These are phyloP conservation scores for Laupala kohalensis DNA, from an alignment of 1,140 invertebrate species.

Conservation along the genomic window DNA sequence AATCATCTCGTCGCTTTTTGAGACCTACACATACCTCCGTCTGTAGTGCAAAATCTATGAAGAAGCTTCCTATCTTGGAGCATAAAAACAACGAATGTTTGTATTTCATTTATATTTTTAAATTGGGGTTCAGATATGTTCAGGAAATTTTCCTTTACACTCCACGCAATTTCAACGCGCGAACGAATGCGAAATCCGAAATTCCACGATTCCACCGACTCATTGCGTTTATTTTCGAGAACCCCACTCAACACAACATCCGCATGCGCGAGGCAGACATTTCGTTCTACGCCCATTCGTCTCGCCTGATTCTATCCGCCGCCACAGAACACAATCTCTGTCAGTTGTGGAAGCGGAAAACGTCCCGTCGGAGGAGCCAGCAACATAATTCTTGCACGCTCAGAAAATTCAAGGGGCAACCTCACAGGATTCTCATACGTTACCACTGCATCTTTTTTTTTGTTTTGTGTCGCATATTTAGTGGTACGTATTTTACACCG, in stretches of 20 bases:
- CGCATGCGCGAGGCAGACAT: not conserved
- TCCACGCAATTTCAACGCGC: too few species aligned
- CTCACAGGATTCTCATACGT: not conserved
- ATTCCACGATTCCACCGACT: too few species aligned
- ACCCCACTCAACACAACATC: not conserved
- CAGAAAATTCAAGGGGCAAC: not conserved
- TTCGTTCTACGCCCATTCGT: not conserved
- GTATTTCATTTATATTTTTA: too few species aligned
- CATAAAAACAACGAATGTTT: too few species aligned
- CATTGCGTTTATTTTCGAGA: too few species aligned
- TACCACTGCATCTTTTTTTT: not conserved
- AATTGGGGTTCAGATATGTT: too few species aligned
- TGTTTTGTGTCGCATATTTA: not conserved
- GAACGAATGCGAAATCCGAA: too few species aligned
- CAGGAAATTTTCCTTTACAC: too few species aligned
- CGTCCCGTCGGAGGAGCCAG: not conserved
- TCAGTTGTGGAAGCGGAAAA: not conserved
- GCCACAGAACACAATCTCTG: not conserved
- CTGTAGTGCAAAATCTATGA: too few species aligned
- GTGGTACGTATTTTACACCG: not conserved
- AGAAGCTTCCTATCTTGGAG: too few species aligned
- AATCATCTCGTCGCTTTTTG: too few species aligned
- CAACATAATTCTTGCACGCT: not conserved
- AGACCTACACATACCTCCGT: too few species aligned
- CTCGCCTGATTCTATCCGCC: not conserved